Conservation (phyloP, 1,140 invertebrate genomes). For the Nasonia giraulti region DNA sequence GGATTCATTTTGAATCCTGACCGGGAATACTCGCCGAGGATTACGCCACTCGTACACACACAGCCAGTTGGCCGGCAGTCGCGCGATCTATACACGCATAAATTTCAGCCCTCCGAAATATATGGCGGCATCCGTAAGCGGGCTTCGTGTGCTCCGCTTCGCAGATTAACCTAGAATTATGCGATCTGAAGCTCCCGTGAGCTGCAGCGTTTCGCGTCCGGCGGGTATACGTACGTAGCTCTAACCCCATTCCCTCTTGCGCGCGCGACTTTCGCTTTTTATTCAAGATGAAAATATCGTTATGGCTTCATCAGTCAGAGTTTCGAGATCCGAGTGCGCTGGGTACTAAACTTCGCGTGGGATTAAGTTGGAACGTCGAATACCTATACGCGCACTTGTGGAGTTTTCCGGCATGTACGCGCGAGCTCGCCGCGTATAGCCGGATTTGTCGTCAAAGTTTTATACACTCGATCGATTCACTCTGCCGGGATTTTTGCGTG, state of each 20-base stretch:
- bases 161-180: constrained; percentile 45
- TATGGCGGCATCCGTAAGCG: not conserved
- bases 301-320: constrained; percentile 45
- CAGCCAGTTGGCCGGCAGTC: not conserved
- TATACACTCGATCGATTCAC: not conserved
- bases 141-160: not conserved
- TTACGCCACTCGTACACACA: not conserved
- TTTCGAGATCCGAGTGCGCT: not conserved
- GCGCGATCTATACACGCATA: constrained; percentile 14
- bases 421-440: not conserved
- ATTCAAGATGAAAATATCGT: constrained; percentile 45
- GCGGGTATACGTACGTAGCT: not conserved
- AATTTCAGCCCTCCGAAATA: constrained; percentile 36
- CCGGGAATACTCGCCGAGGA: constrained; percentile 39
- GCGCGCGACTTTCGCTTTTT: not conserved
- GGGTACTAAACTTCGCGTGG: not conserved
- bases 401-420: not conserved
- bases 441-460: constrained; percentile 6
- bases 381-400: not conserved
- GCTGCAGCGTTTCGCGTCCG: not conserved
- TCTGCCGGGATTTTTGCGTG: not conserved
- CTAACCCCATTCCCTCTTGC: not conserved
- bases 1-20: constrained; percentile 24
- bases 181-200: not conserved
- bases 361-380: constrained; percentile 9